Evolutionary conservation across 1,140 invertebrate species (phyloP), one percentile per base, ranked within the genome.

Genomic region (Trigoniulus corallinus): DNA sequence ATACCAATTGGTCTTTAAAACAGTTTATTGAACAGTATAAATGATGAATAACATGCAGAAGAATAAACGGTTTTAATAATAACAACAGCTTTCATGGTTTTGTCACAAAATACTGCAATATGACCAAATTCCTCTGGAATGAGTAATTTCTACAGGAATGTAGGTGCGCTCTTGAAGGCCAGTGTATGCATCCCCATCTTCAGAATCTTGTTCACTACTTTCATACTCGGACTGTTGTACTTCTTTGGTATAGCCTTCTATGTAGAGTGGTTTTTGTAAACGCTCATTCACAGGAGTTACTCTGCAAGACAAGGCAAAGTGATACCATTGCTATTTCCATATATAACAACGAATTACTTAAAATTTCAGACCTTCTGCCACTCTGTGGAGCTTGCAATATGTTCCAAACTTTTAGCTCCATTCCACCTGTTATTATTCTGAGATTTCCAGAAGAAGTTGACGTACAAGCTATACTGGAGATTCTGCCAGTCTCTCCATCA

Each of bases 401-500:
- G 15, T 52, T 53, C 57, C 57, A 59, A 12, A 54, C 47, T 37
- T 53, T 56, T 29, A 59, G 45, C 23, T 58, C 58, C 34, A 50
- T 15, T 21, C 58, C 58, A 22, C 54, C 58, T 12, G 56, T 51
- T 2, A 54, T 22, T 4, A 53, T n/a, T 24, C 51, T 53, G n/a
- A 56, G 22, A 18, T 47, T 34, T 15, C 53, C 53, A 46, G 25
- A 34, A 18, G 10, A 18, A 1, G 39, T 34, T n/a, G 41, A 27
- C 22, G 34, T 46, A 26, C 43, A 55, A 47, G 40, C 41, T 10
- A 58, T 42, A 47, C 53, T 43, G 20, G 55, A 20, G 13, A 62
- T 59, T 20, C 56, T 53, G 24, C 45, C 47, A 10, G 58, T 58
- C 2, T 56, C 54, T 2, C 54, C 53, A 49, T 59, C 57, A 50